Conservation (phyloP, 2,797 vertebrate species). For the Malurus leucopterus region DNA sequence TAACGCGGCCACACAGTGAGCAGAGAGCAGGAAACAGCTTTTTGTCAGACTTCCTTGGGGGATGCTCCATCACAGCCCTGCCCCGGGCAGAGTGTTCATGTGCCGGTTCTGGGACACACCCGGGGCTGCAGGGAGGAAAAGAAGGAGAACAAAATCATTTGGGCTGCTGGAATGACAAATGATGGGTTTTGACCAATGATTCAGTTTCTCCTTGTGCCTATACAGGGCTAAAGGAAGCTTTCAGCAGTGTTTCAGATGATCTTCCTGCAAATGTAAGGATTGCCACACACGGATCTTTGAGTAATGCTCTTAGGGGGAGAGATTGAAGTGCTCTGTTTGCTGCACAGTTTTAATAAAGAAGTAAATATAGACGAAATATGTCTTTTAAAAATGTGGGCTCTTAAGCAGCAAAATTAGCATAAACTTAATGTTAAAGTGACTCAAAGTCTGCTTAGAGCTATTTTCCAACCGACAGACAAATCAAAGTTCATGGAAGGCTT, state of each 20-base stretch:
- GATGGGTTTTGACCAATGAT: accelerated
- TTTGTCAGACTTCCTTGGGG: not conserved
- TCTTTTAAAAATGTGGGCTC: not conserved
- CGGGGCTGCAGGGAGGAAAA: not conserved
- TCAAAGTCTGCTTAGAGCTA: not conserved
- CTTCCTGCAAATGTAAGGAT: not conserved
- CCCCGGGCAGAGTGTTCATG: not conserved
- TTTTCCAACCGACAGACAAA: not conserved
- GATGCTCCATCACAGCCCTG: not conserved
- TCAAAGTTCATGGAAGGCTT: not conserved
- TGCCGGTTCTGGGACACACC: not conserved
- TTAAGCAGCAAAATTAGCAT: not conserved
- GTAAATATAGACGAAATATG: not conserved
- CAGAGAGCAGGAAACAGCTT: slow-evolving; percentile 33
- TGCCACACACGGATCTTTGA: not conserved
- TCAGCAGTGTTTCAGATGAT: not conserved
- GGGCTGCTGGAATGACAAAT: not conserved
- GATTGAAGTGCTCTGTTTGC: not conserved
- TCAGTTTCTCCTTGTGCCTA: not conserved
- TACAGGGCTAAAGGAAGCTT: not conserved
- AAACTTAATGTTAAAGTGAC: not conserved
- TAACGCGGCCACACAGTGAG: not conserved
- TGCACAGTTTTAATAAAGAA: not conserved
- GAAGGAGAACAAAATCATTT: accelerated
- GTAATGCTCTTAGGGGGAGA: not conserved